Conservation (phyloP, 2,888 invertebrate genomes). For the Argyresthia goedartella region DNA sequence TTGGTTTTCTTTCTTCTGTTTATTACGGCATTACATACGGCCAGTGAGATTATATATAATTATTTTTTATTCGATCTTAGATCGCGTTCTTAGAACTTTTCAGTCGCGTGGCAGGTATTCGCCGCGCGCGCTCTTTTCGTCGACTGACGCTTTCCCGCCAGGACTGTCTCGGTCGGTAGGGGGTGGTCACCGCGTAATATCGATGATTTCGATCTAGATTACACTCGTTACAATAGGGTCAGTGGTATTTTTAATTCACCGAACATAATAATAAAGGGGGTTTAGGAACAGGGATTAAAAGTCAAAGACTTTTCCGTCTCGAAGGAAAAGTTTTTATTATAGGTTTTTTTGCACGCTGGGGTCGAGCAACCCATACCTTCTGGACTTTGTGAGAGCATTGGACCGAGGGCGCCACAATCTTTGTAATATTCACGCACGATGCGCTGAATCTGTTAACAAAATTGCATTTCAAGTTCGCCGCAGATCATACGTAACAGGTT, state of each 20-base stretch:
- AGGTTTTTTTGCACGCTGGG: too few relatives aligned
- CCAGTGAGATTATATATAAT: not conserved
- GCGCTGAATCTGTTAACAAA: too few relatives aligned
- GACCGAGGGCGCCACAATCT: too few relatives aligned
- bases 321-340: too few relatives aligned
- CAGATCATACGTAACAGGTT: too few relatives aligned
- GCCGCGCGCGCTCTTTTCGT: slow-evolving; percentile 35
- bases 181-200: slow-evolving; percentile 57
- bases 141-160: slow-evolving; percentile 33
- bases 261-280: not conserved
- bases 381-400: too few relatives aligned
- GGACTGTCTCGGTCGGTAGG: slow-evolving; percentile 8
- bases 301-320: too few relatives aligned
- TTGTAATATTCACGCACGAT: too few relatives aligned
- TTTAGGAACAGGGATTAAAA: not conserved
- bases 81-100: not conserved
- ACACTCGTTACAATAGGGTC: slow-evolving; percentile 47
- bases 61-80: not conserved
- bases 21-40: not conserved
- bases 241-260: slow-evolving; percentile 43
- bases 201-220: slow-evolving; percentile 64
- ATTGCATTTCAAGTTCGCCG: too few relatives aligned
- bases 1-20: not conserved
- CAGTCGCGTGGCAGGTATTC: not conserved
- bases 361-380: too few relatives aligned